phyloP scores from a whole-genome alignment of 2,888 invertebrate species.

The Calliphora vomitoria region DNA sequence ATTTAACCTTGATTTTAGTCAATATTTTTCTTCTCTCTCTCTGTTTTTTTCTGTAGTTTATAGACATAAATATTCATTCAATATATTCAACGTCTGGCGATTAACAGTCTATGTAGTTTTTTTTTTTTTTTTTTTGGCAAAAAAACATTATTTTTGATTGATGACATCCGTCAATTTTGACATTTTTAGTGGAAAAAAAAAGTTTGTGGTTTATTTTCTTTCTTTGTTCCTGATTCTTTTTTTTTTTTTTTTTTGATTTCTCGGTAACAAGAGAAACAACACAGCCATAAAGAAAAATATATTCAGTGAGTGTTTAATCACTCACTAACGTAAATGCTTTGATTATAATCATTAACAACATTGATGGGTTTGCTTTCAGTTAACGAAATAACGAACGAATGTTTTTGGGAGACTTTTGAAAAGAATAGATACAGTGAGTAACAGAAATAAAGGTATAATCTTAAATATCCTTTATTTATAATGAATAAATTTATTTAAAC shows the following conservation, averaged over 20 bases:
- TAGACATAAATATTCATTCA: conserved; percentile 61
- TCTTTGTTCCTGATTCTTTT: conserved; percentile 31
- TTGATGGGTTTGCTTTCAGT: conserved; percentile 37
- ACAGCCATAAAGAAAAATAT: background rate
- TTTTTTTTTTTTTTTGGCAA: conserved; percentile 42
- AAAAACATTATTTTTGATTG: conserved; percentile 69
- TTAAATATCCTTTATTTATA: no score
- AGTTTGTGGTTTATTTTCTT: conserved; percentile 22
- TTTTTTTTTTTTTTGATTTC: conserved; percentile 31
- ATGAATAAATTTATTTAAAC: no score
- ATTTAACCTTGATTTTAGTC: conserved; percentile 69
- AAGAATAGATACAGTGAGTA: background rate
- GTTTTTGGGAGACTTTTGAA: background rate
- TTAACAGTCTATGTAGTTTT: conserved; percentile 46
- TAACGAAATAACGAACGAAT: background rate
- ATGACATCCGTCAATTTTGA: conserved; percentile 76
- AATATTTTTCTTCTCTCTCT: no score
- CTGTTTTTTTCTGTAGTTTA: background rate
- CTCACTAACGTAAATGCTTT: conserved; percentile 66
- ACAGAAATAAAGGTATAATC: background rate
- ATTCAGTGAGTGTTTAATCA: conserved; percentile 67
- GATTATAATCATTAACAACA: conserved; percentile 68
- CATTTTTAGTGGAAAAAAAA: conserved; percentile 65
- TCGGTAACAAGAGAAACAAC: conserved; percentile 17
- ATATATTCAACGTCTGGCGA: conserved; percentile 45